Conservation (phyloP, 2,888 invertebrate species). For the Kuschelorhynchus macadamiae region DNA sequence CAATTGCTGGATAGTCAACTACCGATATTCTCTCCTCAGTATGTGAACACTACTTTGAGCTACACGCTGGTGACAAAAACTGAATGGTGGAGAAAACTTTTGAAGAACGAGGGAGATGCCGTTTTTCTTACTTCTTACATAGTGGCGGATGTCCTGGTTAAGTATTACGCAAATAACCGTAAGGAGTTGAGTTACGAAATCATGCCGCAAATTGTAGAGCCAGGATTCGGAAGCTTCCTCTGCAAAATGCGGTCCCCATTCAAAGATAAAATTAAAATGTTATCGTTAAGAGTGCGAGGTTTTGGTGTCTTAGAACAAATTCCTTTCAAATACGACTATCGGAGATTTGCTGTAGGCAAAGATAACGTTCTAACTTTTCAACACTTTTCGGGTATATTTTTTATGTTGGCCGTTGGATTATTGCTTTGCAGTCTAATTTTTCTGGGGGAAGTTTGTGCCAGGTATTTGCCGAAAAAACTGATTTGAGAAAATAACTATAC, state of each 20-base stretch:
- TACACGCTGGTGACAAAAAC: background rate
- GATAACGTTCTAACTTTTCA: slow-evolving; percentile 3
- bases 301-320: slow-evolving; percentile 14
- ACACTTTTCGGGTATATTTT: slow-evolving; percentile 14
- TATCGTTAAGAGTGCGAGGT: slow-evolving; percentile 11
- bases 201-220: slow-evolving; percentile 2
- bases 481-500: no score
- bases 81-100: background rate
- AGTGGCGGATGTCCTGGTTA: background rate
- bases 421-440: background rate
- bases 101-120: slow-evolving; percentile 6
- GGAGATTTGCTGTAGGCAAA: no score
- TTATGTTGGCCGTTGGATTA: background rate
- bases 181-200: slow-evolving; percentile 7
- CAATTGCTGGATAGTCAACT: background rate
- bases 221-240: slow-evolving; percentile 10
- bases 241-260: slow-evolving; percentile 7
- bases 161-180: slow-evolving; percentile 13
- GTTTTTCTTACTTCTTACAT: slow-evolving; percentile 1
- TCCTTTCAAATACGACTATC: background rate
- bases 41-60: background rate
- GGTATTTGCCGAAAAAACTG: no score
- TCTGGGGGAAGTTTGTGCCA: slow-evolving; percentile 17
- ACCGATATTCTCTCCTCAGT: background rate
- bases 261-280: background rate